Percentiles rank a stretch among this genome's conserved stretches.
Evolutionary conservation across 2,797 vertebrate genomes (phyloP).

Genomic region (Zenarchopterus dispar): DNA sequence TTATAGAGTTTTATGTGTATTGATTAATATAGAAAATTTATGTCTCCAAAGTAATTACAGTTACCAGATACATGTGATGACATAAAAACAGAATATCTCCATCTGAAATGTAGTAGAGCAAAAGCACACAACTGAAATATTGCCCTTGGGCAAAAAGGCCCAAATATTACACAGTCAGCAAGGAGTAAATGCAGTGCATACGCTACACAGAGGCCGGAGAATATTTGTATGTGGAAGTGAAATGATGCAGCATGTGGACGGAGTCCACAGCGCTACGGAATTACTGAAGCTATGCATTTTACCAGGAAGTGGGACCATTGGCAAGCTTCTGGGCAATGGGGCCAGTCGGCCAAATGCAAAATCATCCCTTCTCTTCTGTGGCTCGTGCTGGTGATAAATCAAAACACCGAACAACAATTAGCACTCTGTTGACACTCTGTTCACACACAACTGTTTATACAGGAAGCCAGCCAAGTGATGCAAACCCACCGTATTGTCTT

Average conservation of each 20-base stretch:
- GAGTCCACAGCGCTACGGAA: conserved; percentile 43
- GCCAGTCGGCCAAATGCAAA: conserved; percentile 69
- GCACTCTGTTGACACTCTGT: conserved; percentile 73
- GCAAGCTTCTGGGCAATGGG: conserved; percentile 51
- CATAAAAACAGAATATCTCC: neutral
- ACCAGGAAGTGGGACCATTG: conserved; percentile 50
- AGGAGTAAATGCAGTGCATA: neutral
- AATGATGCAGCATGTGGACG: conserved; percentile 35
- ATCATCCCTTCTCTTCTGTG: conserved; percentile 66
- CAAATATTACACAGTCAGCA: conserved; percentile 8
- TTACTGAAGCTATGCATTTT: conserved; percentile 49
- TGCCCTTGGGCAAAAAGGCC: conserved; percentile 1
- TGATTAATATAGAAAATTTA: neutral
- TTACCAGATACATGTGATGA: neutral
- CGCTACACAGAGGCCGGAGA: neutral
- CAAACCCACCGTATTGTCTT: conserved; percentile 70
- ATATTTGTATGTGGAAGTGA: conserved; percentile 26
- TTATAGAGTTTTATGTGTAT: neutral
- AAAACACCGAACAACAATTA: conserved; percentile 73
- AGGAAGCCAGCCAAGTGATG: conserved; percentile 75
- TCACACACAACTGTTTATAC: conserved; percentile 73
- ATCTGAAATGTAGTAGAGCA: neutral
- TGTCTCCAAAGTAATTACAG: neutral
- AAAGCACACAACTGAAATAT: conserved; percentile 2
- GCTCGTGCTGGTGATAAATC: conserved; percentile 67